Conservation (phyloP, 2,113 vertebrate genomes). For the Cariama cristata region DNA sequence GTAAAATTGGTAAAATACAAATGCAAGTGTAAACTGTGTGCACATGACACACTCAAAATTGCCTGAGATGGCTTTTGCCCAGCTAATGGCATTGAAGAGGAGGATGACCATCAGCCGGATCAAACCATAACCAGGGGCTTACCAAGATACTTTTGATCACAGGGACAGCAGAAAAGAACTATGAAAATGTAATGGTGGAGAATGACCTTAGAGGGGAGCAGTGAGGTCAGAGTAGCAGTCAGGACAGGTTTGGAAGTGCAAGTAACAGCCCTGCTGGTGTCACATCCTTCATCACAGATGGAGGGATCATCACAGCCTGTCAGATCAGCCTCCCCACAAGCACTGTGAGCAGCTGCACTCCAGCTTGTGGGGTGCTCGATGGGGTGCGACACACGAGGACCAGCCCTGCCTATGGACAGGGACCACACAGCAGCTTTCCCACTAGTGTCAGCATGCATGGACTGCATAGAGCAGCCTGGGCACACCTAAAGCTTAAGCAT, state of each 20-base stretch:
- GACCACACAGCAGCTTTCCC: fast-evolving
- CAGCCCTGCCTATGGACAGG: background rate
- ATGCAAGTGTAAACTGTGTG: background rate
- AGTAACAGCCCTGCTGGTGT: background rate
- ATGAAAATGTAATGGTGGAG: background rate
- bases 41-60: background rate
- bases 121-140: background rate
- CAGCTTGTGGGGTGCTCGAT: background rate
- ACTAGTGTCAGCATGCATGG: too few relatives aligned
- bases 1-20: background rate
- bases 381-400: background rate
- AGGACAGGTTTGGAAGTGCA: background rate
- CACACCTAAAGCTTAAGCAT: background rate
- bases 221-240: background rate
- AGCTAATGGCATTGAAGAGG: background rate
- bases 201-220: background rate
- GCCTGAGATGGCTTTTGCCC: background rate
- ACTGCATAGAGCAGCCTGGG: background rate
- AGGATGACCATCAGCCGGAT: background rate
- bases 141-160: too few relatives aligned
- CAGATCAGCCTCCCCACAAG: background rate
- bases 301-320: background rate
- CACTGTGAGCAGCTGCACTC: background rate
- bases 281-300: background rate
- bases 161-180: background rate